phyloP scores from a whole-genome alignment of 2,797 vertebrate species.

The Alosa sapidissima region DNA sequence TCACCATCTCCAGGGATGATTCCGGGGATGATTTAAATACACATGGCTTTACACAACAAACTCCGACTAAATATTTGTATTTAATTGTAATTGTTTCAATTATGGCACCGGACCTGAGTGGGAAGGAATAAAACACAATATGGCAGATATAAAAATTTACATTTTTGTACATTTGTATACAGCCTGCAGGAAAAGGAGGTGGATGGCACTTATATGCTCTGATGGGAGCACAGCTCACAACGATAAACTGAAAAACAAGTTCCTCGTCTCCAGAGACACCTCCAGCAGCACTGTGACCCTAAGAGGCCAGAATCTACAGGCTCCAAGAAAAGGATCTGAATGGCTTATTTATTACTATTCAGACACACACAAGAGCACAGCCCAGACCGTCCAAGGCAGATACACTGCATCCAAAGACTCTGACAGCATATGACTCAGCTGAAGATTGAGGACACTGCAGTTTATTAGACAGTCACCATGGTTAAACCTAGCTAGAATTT shows the following conservation, averaged over 20 bases:
- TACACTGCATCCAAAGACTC: neutral
- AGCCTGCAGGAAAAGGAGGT: too few species aligned
- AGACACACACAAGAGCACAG: neutral
- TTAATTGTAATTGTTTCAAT: too few species aligned
- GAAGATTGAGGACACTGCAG: neutral
- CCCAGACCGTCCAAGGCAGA: neutral
- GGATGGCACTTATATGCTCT: too few species aligned
- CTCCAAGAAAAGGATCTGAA: neutral
- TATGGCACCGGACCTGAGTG: too few species aligned
- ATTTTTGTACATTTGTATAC: too few species aligned
- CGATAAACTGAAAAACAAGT: neutral
- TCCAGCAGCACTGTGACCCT: conserved; percentile 30
- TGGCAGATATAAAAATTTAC: too few species aligned
- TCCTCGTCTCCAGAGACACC: conserved; percentile 24
- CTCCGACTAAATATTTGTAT: too few species aligned
- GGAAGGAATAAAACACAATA: too few species aligned
- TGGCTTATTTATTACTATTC: conserved; percentile 4
- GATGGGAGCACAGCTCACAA: neutral
- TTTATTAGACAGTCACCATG: too few species aligned
- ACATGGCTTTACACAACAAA: too few species aligned
- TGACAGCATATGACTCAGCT: conserved; percentile 11
- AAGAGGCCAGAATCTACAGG: too few species aligned
- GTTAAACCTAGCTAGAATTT: too few species aligned
- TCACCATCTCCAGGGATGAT: conserved; percentile 57
- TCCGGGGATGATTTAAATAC: neutral